Evolutionary conservation across 2,113 vertebrate species (phyloP).

Genomic region (Thymallus thymallus): DNA sequence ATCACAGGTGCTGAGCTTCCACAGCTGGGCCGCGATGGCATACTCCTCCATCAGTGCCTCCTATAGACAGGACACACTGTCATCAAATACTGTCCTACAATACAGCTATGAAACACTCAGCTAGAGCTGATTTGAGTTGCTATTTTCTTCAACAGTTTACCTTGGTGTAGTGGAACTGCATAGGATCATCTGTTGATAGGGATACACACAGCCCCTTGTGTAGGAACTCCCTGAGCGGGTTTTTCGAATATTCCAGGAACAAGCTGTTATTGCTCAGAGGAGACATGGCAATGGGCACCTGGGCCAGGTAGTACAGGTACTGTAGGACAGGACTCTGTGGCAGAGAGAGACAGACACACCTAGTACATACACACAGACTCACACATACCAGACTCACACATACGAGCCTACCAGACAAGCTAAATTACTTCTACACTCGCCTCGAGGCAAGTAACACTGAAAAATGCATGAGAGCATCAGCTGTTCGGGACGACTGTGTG

Average conservation of each 20-base stretch:
- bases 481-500: too few species aligned
- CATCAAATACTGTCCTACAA: not conserved
- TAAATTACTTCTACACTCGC: too few species aligned
- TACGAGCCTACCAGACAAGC: too few species aligned
- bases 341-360: slow-evolving; percentile 4
- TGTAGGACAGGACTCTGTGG: slow-evolving; percentile 90
- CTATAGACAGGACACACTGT: slow-evolving; percentile 63
- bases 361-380: slow-evolving; percentile 1
- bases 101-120: not conserved
- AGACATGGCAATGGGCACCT: slow-evolving; percentile 95
- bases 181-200: slow-evolving; percentile 90
- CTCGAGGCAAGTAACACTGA: too few species aligned
- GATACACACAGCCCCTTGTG: slow-evolving; percentile 90
- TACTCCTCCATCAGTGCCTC: slow-evolving; percentile 96
- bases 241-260: slow-evolving; percentile 93
- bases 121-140: not conserved
- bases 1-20: slow-evolving; percentile 94
- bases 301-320: slow-evolving; percentile 92
- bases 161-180: slow-evolving; percentile 98
- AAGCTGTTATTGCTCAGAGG: slow-evolving; percentile 95
- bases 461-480: too few species aligned
- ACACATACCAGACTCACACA: too few species aligned
- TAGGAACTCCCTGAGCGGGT: slow-evolving; percentile 86
- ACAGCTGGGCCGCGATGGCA: slow-evolving; percentile 94
- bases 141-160: slow-evolving; percentile 58